Evolutionary conservation across 2,888 invertebrate species (phyloP), one percentile per base, ranked within the genome.

Genomic region (Aleiodes testaceus): DNA sequence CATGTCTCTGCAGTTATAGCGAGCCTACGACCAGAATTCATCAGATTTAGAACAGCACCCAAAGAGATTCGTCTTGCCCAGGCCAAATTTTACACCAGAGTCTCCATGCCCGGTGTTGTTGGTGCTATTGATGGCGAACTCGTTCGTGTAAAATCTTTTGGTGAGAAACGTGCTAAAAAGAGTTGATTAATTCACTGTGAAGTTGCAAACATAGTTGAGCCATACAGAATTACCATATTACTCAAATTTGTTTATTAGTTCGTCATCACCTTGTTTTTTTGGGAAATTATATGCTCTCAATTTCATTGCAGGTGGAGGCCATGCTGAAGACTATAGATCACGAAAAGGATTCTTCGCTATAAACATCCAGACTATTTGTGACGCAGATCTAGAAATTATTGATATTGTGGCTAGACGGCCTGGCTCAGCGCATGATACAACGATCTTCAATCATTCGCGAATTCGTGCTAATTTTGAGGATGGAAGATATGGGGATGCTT

Each of bases 381-480:
- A 74, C 70, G 72, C 75, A 44, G 44, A 69, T 47, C 45, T 77
- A 20, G 53, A 69, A 36, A 69, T 76, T 16, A 67, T 55, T 50
- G 75, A 81, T 72, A 74, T 81, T 50, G 81, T 81, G n/a, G 77
- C 79, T 14, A 66, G 82, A 14, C 81, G 81, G 82, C 81, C 79
- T 63, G 80, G 82, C 12, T 76, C 78, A 22, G 61, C 77, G 9
- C 80, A 82, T 52, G 82, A 83, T 61, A 68, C 72, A 1, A 75
- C 75, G 6, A 80, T 82, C 71, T 83, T 80, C 61, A 74, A 77
- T 63, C 74, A 77, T 61, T 75, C 74, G 6, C 64, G 45, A 47
- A 63, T 80, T 36, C 67, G 72, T 20, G 71, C 7, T 61, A 69
- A 68, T 74, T 76, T 42, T 36, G 36, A 36, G 36, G 36, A 36